Base-by-base conservation (phyloP, 2,888 invertebrate species). In the Lasioglossum villosulum region DNA sequence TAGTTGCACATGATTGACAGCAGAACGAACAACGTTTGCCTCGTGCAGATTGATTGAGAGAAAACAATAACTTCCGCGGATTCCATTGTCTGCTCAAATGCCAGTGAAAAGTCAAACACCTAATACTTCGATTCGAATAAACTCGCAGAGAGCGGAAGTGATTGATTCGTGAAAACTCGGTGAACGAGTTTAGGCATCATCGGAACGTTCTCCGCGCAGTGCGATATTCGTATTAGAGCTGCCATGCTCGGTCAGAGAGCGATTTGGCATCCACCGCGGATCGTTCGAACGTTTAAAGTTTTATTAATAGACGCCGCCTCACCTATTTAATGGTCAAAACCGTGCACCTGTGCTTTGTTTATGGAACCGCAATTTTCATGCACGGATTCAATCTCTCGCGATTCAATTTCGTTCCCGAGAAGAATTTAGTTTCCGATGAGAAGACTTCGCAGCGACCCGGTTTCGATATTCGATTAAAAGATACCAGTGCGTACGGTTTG, bases 301-400 rank as follows among this genome's bases (percentile, higher is more conserved):
- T 86, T 92, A 91, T 91, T 89, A 92, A 91, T 88, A 90, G 91
- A 89, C 78, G 68, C 78, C 71, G 84, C 80, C 75, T 86, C 87
- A 81, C 74, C 78, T 90, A 88, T 91, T 83, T 75, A 78, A 87
- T 86, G 78, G 85, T 78, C 83, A 71, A 88, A 84, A 78, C 73
- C 71, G 84, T 81, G 75, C 84, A 89, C 85, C 88, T 88, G 82
- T 82, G 82, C 77, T 59, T 75, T 80, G 86, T 82, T 87, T 84
- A 77, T 70, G 80, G 75, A 86, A 63, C 71, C 79, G 39, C 48
- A 16, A 59, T 81, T 84, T 75, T 34, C 39, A 75, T 52, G 68
- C 56, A 16, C 39, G 56, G 12, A 71, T 48, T 45, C 42, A 42
- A 34, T 34, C 45, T n/a, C n/a, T n/a, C 37, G 19, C 45, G 16